Percentiles rank a stretch among this genome's conserved stretches.
Conservation (phyloP, 37 sponge, comb jelly and placozoan species). For the Ephydatia muelleri region DNA sequence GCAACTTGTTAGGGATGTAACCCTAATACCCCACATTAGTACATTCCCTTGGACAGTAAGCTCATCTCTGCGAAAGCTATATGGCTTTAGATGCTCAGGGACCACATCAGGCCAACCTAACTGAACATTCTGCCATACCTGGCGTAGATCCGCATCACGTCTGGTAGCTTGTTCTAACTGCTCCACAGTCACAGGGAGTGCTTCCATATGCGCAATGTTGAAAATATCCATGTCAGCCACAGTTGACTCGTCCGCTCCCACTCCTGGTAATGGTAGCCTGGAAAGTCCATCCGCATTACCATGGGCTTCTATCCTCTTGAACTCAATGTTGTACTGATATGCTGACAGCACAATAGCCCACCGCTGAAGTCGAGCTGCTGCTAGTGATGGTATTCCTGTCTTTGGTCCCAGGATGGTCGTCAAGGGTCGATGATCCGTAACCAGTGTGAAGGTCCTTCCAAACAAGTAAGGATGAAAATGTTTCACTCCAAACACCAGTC, state of each 20-base stretch:
- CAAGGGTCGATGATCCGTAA: too few species aligned
- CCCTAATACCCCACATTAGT: conserved; percentile 36
- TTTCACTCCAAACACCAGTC: too few species aligned
- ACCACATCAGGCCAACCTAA: conserved; percentile 24
- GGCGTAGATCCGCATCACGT: not conserved
- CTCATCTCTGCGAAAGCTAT: not conserved
- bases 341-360: conserved; percentile 43
- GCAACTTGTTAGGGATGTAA: conserved; percentile 13
- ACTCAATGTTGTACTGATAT: conserved; percentile 49
- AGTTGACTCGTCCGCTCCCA: not conserved
- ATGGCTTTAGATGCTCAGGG: not conserved
- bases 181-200: not conserved
- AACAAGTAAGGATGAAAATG: too few species aligned
- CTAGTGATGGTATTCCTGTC: conserved; percentile 32
- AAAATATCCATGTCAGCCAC: not conserved
- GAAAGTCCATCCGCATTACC: conserved; percentile 28
- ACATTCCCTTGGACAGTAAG: conserved; percentile 30
- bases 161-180: not conserved
- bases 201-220: conserved; percentile 20
- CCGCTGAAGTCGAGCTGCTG: conserved; percentile 40
- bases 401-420: too few species aligned
- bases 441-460: too few species aligned
- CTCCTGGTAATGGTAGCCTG: not conserved
- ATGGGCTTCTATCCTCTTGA: conserved; percentile 40
- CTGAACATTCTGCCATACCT: conserved; percentile 10